Percentiles rank a stretch among this genome's conserved stretches.
phyloP scores from a whole-genome alignment of 2,113 vertebrate genomes.

The Mormyrus iriodes region DNA sequence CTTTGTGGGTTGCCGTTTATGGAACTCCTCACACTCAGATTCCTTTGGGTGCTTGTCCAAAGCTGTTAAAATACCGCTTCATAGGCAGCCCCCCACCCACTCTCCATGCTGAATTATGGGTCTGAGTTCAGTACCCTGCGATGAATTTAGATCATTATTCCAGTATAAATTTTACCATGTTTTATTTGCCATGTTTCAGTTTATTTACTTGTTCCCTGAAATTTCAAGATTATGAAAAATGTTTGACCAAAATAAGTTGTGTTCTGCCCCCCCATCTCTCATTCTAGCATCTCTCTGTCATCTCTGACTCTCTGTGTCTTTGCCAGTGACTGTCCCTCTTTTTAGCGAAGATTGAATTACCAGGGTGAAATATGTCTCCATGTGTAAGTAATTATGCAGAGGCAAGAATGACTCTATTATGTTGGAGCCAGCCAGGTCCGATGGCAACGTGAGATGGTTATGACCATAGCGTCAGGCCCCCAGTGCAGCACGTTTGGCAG shows the following conservation, averaged over 20 bases:
- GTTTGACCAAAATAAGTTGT: not conserved
- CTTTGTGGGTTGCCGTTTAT: not conserved
- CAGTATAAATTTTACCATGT: not conserved
- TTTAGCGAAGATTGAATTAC: constrained; percentile 36
- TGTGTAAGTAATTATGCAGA: constrained; percentile 37
- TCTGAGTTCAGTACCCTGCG: not conserved
- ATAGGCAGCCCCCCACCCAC: not conserved
- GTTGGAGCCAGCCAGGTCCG: constrained; percentile 27
- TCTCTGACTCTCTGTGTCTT: constrained; percentile 31
- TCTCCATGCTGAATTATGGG: not conserved
- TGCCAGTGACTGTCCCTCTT: constrained; percentile 2
- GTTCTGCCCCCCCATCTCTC: not conserved
- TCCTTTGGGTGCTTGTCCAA: not conserved
- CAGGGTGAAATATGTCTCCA: constrained; percentile 35
- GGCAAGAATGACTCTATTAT: constrained; percentile 38
- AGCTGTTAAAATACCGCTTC: constrained; percentile 2
- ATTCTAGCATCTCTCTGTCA: constrained; percentile 31
- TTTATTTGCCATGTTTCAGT: not conserved
- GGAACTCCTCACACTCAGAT: not conserved
- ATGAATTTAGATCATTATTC: not conserved
- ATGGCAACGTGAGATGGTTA: constrained; percentile 11
- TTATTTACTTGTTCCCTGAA: not conserved
- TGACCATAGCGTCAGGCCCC: not conserved
- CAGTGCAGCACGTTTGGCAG: not conserved
- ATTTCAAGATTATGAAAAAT: not conserved